A percentile compares a stretch with the other conserved stretches of the same genome.
phyloP scores from a whole-genome alignment of 2,888 invertebrate genomes.

The Aethes cnicana region DNA sequence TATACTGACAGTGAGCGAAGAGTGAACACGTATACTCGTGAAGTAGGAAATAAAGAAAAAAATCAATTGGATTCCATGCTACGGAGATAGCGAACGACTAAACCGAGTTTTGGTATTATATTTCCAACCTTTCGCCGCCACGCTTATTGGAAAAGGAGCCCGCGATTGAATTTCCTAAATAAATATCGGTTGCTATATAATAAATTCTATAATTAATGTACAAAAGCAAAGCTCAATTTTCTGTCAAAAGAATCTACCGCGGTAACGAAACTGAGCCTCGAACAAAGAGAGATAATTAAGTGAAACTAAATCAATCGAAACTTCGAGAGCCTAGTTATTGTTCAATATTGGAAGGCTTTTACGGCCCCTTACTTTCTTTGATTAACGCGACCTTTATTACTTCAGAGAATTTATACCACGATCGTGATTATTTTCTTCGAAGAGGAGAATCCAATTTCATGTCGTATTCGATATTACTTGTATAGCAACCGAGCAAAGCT shows the following conservation, averaged over 20 bases:
- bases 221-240: neutral
- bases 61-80: no score
- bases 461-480: constrained; percentile 4
- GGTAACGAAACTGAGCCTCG: neutral
- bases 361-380: constrained; percentile 3
- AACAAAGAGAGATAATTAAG: neutral
- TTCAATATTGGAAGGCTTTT: constrained; percentile 4
- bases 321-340: neutral
- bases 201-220: no score
- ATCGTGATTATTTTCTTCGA: constrained; percentile 24
- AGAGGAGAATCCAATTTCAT: constrained; percentile 18
- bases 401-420: constrained; percentile 20
- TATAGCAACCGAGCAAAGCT: no score
- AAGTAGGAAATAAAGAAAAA: no score
- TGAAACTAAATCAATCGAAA: constrained; percentile 19
- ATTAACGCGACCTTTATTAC: constrained; percentile 17
- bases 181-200: no score
- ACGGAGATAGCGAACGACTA: no score
- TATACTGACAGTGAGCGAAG: no score
- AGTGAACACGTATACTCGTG: no score
- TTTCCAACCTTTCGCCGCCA: no score
- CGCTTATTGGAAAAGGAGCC: no score
- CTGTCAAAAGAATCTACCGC: neutral
- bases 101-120: no score
- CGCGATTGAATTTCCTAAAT: no score